Evolutionary conservation across 2,113 vertebrate genomes (phyloP), one percentile per base, ranked within the genome.

Genomic region (Acrocephalus kingi): DNA sequence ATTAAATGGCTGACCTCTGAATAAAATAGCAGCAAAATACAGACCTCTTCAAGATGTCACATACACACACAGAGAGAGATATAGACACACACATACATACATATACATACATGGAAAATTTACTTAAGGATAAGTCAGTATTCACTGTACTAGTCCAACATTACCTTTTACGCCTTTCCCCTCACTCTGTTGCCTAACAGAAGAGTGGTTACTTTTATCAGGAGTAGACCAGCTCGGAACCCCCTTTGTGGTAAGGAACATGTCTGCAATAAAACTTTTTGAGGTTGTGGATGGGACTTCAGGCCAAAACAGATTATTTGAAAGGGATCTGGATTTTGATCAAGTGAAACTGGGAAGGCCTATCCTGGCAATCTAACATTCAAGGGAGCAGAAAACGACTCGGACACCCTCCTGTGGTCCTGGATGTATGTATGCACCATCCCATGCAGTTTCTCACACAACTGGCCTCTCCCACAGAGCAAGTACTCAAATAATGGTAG

Each of bases 61-160:
- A 30, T 16, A 43, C 1, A 69, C 2, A 31, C 1, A 71, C 1
- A 27, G 6, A 30, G 9, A 27, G 6, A 30, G 9, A 27, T 1
- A 9, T 3, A 55, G 1, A 33, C 5, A n/a, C 1, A 30, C 16
- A 25, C 4, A 17, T 6, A 11, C 1, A 18, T 17, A 10, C 20
- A 30, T 22, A 19, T 19, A 31, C 3, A 3, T 46, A 19, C 1
- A 2, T n/a, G 22, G 35, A 64, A 33, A 86, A 91, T 64, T 93
- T 82, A 49, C 63, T 90, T 89, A 71, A 54, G 43, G 37, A 7
- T 68, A 81, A 72, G 35, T 90, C 86, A 71, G 23, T 77, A 61
- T 88, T 73, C 30, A 48, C 51, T 74, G 31, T 19, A 27, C 28
- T 51, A 10, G 22, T 59, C 11, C 39, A 59, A 82, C 11, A 20